phyloP scores from a whole-genome alignment of 1,140 invertebrate genomes.

The Spodoptera frugiperda region DNA sequence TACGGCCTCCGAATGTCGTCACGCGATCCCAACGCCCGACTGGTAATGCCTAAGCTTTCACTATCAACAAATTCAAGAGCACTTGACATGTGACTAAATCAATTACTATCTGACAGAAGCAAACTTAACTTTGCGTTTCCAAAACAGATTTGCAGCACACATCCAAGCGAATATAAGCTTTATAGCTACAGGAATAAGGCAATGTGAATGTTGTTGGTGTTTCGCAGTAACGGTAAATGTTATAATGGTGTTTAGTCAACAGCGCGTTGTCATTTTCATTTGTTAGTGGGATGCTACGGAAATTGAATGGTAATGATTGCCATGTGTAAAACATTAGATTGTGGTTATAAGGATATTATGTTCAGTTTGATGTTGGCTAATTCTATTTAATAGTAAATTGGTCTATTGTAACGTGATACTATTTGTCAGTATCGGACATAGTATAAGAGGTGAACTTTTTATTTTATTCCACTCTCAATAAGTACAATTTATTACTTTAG shows the following conservation, averaged over 20 bases:
- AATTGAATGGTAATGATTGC: constrained; percentile 8
- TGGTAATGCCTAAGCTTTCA: not conserved
- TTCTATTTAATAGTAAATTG: not conserved
- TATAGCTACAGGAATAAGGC: not conserved
- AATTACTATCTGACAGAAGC: not conserved
- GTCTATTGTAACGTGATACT: not conserved
- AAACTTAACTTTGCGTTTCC: not conserved
- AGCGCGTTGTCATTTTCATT: constrained; percentile 32
- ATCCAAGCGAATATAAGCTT: not conserved
- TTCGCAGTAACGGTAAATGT: not conserved
- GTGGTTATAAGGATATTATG: not conserved
- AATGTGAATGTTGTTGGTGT: not conserved
- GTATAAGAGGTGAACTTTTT: not conserved
- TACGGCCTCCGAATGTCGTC: too few relatives aligned
- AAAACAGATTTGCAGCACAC: not conserved
- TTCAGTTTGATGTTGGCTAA: not conserved
- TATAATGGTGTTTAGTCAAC: constrained; percentile 5
- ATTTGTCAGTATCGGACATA: not conserved
- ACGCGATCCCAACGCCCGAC: too few relatives aligned
- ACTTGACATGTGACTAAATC: constrained; percentile 23
- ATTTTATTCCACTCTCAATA: too few relatives aligned
- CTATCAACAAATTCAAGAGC: not conserved
- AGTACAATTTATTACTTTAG: too few relatives aligned
- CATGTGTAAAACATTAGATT: constrained; percentile 3
- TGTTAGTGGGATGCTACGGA: not conserved